phyloP scores from a whole-genome alignment of 2,888 invertebrate species.

The Nebria salina region DNA sequence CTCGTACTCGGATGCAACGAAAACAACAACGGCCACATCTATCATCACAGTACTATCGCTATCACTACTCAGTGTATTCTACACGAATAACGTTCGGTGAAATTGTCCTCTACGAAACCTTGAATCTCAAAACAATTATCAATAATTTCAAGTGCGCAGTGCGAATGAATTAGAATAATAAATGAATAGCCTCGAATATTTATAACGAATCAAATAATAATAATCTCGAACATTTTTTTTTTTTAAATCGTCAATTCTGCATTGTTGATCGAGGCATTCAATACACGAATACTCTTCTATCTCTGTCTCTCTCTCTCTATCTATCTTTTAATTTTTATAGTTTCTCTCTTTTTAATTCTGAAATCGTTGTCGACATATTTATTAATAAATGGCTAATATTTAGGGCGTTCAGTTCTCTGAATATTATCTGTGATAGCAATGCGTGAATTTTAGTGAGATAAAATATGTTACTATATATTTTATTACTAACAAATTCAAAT shows the following conservation, averaged over 20 bases:
- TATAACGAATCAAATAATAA: conserved; percentile 2
- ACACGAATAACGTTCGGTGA: conserved; percentile 26
- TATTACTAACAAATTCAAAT: conserved; percentile 26
- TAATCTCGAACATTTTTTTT: conserved; percentile 21
- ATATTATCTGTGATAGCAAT: conserved; percentile 43
- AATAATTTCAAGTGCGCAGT: neutral
- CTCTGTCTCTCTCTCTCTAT: neutral
- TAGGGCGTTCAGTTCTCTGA: conserved; percentile 17
- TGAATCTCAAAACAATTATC: conserved; percentile 9
- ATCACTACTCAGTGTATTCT: conserved; percentile 23
- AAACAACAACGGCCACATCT: conserved; percentile 17
- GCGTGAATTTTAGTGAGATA: conserved; percentile 22
- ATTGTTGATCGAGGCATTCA: conserved; percentile 14
- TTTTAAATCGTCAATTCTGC: neutral
- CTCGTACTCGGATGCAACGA: conserved; percentile 1
- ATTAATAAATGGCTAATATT: conserved; percentile 31
- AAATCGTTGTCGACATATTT: conserved; percentile 24
- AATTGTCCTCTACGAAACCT: conserved; percentile 9
- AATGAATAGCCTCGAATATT: conserved; percentile 20
- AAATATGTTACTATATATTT: conserved; percentile 17
- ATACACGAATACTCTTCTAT: conserved; percentile 9
- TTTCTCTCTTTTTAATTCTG: conserved; percentile 10
- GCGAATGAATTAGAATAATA: conserved; percentile 16
- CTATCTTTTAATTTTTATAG: neutral
- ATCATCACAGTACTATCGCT: conserved; percentile 13